phyloP scores from a whole-genome alignment of 2,888 invertebrate species.

The Brachyptera putata region DNA sequence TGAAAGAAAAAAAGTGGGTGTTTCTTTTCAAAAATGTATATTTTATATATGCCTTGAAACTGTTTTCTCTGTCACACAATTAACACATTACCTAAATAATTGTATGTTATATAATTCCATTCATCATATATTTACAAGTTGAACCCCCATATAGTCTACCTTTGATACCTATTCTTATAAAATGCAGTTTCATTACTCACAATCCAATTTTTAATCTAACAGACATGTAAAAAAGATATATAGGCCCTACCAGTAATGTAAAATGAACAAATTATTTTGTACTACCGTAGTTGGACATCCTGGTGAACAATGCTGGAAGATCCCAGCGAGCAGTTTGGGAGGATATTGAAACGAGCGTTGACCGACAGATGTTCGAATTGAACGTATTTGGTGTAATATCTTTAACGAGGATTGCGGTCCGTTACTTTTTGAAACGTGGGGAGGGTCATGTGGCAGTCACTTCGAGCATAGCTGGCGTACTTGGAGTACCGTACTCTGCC shows the following conservation, averaged over 20 bases:
- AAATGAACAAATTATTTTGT: not conserved
- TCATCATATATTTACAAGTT: no score
- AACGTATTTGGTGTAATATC: conserved; percentile 71
- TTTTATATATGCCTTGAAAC: no score
- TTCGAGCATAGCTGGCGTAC: conserved; percentile 68
- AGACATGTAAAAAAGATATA: no score
- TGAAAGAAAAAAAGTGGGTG: no score
- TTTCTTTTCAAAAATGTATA: no score
- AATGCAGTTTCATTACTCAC: no score
- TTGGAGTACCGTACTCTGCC: conserved; percentile 61
- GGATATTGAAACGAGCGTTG: conserved; percentile 64
- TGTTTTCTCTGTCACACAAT: no score
- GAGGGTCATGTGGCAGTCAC: conserved; percentile 69
- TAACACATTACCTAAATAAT: no score
- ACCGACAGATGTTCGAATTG: conserved; percentile 67
- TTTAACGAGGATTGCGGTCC: conserved; percentile 63
- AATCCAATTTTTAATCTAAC: no score
- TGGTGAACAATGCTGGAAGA: conserved; percentile 78
- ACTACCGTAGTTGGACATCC: conserved; percentile 60
- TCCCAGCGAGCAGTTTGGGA: conserved; percentile 73
- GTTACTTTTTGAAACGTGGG: conserved; percentile 53
- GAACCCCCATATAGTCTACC: no score
- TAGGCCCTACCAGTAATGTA: not conserved
- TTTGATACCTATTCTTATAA: no score
- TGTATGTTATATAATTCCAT: no score